Base-by-base conservation (phyloP, 1,140 invertebrate genomes). In the Temnothorax longispinosus region DNA sequence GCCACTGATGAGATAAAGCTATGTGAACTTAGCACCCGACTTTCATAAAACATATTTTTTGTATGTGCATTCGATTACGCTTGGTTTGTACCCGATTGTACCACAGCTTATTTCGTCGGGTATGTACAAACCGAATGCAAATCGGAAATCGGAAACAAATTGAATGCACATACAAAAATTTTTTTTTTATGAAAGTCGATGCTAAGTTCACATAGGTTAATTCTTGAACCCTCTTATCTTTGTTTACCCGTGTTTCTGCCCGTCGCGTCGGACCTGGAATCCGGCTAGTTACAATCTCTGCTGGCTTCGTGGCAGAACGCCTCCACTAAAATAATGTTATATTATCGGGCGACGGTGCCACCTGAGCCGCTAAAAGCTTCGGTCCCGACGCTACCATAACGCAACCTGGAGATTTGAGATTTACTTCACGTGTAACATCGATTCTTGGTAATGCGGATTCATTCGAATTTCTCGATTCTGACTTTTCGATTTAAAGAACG, bases 301-400 rank as follows among this genome's bases (percentile, higher is more conserved):
- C 93, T 91, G 88, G 85, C 77, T 84, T 87, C 86, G 78, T 81
- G 86, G 82, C 85, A 69, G 85, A 88, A 93, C 86, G 91, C 89
- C 88, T 87, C 85, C 87, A 88, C 91, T 92, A 89, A 94, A 94
- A 94, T 94, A 94, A 94, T 93, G 94, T 94, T 92, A 94, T 91
- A 91, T 90, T 91, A 91, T 90, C 87, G 72, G 77, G 41, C 76
- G 89, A 92, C 86, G 86, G 74, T 88, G 91, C 92, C 94, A 95
- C 94, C 94, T 95, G 94, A 93, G 94, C 93, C 94, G 91, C 93
- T 95, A 95, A 95, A 95, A 95, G 94, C 95, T 92, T 93, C 72
- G 86, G 64, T 89, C 85, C 85, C 87, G 88, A 74, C 87, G 86
- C 78, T 89, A 60, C 91, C 88, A 88, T 93, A 92, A 88, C 89